A percentile compares a stretch with the other conserved stretches of the same genome.
Evolutionary conservation across 2,113 vertebrate genomes (phyloP).

Genomic region (Centropus unirufus): DNA sequence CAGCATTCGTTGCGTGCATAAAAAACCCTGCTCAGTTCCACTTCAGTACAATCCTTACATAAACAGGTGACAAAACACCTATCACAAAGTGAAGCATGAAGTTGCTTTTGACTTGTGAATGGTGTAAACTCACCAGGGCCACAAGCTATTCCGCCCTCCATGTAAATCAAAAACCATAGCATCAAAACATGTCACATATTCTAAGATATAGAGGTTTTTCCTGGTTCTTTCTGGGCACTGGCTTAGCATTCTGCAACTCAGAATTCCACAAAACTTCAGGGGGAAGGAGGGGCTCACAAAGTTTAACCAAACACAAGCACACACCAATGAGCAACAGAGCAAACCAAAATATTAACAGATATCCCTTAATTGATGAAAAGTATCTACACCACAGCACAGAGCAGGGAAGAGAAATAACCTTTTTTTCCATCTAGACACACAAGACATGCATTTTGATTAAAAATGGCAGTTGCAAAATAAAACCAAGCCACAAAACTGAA

Average conservation of each 20-base stretch:
- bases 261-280: background rate
- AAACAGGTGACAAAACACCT: background rate
- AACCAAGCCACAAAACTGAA: background rate
- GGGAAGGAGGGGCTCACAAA: no score
- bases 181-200: background rate
- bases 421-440: background rate
- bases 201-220: background rate
- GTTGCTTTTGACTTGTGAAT: background rate
- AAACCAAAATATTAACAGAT: background rate
- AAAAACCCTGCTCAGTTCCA: background rate
- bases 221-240: background rate
- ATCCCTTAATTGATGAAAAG: background rate
- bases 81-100: background rate
- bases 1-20: background rate
- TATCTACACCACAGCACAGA: background rate
- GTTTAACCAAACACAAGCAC: background rate
- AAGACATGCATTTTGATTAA: background rate
- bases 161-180: background rate
- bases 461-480: background rate
- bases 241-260: background rate
- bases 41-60: accelerated
- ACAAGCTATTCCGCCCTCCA: background rate
- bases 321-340: background rate
- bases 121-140: background rate
- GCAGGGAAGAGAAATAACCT: background rate